These are phyloP conservation scores for Microtus oregoni DNA, from an alignment of 2,113 vertebrate species.

Conservation along the genomic window DNA sequence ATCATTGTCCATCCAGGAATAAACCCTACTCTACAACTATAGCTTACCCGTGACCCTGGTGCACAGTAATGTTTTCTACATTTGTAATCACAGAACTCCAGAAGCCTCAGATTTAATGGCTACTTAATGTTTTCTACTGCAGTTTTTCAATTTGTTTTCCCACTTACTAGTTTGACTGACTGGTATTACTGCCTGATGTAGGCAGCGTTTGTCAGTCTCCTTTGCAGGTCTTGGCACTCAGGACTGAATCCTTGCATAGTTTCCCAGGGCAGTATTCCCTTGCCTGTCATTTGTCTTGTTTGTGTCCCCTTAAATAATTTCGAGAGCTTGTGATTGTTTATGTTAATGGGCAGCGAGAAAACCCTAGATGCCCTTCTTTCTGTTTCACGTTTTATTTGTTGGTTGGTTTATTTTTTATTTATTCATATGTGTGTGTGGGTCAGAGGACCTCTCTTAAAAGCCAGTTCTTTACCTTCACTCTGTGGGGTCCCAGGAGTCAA, in stretches of 20 bases:
- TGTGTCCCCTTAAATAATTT: neutral
- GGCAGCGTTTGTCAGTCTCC: neutral
- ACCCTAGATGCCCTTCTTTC: neutral
- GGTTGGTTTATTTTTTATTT: neutral
- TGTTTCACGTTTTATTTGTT: neutral
- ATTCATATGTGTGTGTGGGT: neutral
- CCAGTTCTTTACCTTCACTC: neutral
- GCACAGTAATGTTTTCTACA: neutral
- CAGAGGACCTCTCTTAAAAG: neutral
- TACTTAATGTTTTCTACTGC: neutral
- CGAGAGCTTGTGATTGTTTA: neutral
- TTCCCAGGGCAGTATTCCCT: neutral
- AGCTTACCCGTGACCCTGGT: neutral
- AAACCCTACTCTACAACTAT: neutral
- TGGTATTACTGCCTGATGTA: neutral
- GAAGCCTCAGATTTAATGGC: conserved; percentile 16
- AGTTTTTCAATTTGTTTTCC: neutral
- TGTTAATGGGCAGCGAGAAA: neutral
- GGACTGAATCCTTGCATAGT: neutral
- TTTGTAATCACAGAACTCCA: neutral
- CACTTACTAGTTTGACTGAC: neutral
- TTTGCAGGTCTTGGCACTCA: neutral
- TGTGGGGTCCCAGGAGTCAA: neutral
- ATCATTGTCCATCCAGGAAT: neutral
- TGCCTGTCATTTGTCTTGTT: neutral